Percentiles rank a stretch among this genome's conserved stretches.
These are phyloP conservation scores for Burhinus bistriatus DNA, from an alignment of 2,113 vertebrate genomes.

Conservation along the genomic window DNA sequence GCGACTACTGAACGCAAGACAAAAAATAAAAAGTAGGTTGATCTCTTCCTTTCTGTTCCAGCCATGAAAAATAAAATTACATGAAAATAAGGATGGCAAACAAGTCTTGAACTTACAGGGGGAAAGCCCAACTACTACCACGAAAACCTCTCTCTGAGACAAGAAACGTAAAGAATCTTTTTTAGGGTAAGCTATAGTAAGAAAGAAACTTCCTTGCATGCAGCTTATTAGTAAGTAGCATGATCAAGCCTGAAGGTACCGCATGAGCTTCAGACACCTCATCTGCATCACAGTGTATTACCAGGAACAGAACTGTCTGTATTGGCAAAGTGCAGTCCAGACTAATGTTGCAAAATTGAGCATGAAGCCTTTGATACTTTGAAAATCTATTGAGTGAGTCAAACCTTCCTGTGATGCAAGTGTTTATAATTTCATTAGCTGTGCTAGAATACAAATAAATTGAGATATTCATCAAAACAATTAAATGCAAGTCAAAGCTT, in stretches of 20 bases:
- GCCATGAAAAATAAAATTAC: neutral
- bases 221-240: neutral
- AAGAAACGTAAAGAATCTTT: neutral
- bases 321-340: neutral
- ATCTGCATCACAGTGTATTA: neutral
- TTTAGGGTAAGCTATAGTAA: neutral
- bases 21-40: neutral
- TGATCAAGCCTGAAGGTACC: neutral
- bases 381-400: neutral
- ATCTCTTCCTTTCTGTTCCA: neutral
- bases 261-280: neutral
- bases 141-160: neutral
- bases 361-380: neutral
- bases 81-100: neutral
- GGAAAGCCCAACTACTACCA: neutral
- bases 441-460: neutral
- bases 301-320: neutral
- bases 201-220: neutral
- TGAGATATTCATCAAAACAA: slow-evolving; percentile 13
- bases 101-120: neutral
- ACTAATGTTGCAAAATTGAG: neutral
- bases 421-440: neutral
- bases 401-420: neutral
- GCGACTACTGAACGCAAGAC: neutral
- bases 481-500: slow-evolving; percentile 27